A percentile compares a stretch with the other conserved stretches of the same genome.
These are phyloP conservation scores for Saxidomus purpurata DNA, from an alignment of 1,140 invertebrate species.

Conservation along the genomic window DNA sequence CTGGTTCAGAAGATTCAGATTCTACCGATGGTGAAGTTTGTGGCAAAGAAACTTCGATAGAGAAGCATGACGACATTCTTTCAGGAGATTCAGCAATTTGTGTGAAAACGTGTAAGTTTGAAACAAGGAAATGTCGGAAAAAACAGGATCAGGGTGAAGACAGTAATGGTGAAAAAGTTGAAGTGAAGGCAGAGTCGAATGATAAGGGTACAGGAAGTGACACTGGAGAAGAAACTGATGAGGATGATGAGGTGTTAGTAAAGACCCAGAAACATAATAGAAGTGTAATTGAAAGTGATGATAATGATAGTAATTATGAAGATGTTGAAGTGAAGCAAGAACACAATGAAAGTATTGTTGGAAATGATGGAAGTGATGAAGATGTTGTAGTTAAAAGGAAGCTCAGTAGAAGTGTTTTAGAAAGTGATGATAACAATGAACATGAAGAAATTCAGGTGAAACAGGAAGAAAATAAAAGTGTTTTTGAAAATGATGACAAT, in stretches of 20 bases:
- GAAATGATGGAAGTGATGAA: conserved; percentile 4
- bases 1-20: not conserved
- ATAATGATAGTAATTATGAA: not conserved
- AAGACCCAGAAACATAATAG: not conserved
- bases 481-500: not conserved
- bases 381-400: not conserved
- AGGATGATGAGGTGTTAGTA: not conserved
- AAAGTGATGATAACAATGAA: conserved; percentile 26
- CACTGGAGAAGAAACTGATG: conserved; percentile 19
- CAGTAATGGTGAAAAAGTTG: not conserved
- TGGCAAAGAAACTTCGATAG: not conserved
- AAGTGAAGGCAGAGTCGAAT: not conserved
- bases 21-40: not conserved
- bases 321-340: not conserved
- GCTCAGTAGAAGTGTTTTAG: conserved; percentile 25
- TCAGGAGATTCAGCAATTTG: conserved; percentile 22
- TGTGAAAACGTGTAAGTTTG: not conserved
- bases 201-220: not conserved
- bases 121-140: not conserved
- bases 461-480: no score
- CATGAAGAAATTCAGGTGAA: not conserved
- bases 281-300: conserved; percentile 50
- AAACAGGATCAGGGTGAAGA: not conserved
- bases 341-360: not conserved
- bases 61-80: not conserved